Evolutionary conservation across 2,113 vertebrate genomes (phyloP).

Genomic region (Probosciger aterrimus): DNA sequence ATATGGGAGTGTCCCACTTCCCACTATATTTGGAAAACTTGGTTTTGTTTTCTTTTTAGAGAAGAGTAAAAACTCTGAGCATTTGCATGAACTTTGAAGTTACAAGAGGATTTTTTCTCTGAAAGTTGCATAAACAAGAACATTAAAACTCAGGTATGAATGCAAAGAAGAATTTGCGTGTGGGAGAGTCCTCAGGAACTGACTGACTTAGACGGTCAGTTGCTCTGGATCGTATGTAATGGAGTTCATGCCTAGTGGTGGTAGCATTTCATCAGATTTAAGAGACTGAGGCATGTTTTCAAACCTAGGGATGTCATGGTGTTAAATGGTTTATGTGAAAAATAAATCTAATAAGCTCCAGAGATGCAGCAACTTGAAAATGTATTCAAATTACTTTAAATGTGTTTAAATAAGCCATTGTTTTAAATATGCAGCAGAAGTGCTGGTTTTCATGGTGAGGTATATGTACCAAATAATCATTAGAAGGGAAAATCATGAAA

Average conservation of each 20-base stretch:
- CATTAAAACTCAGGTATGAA: background rate
- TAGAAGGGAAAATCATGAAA: background rate
- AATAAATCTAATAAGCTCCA: background rate
- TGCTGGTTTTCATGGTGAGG: background rate
- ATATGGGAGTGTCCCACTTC: background rate
- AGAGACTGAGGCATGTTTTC: constrained; percentile 34
- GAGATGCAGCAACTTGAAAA: background rate
- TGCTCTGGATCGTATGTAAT: background rate
- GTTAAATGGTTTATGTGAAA: background rate
- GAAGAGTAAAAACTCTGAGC: background rate
- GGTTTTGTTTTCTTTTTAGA: background rate
- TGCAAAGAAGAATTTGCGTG: background rate
- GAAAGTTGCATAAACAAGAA: background rate
- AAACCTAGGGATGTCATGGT: background rate
- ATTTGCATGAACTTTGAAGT: background rate
- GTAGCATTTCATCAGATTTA: constrained; percentile 37
- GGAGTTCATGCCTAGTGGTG: constrained; percentile 23
- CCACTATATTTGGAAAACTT: background rate
- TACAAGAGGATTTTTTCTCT: background rate
- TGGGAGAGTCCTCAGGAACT: background rate
- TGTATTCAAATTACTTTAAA: background rate
- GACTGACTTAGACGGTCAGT: background rate
- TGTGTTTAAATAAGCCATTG: background rate
- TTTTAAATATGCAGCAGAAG: background rate
- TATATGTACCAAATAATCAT: background rate